Base-by-base conservation (phyloP, 2,113 vertebrate genomes). In the mouse (Mus musculus) region DNA sequence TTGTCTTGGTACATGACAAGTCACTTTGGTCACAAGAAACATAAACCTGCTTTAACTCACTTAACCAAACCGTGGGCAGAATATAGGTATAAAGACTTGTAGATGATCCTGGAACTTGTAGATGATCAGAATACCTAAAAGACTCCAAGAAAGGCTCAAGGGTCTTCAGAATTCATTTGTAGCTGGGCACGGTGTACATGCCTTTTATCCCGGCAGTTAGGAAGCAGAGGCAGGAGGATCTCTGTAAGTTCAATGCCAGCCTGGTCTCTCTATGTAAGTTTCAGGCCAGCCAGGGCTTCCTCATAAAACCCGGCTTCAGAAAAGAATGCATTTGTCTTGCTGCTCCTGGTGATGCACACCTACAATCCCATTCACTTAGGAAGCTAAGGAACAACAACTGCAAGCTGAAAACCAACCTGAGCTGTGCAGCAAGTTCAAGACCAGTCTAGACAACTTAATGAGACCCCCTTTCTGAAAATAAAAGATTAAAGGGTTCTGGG, bases 1-100 rank as follows among this genome's bases (percentile, higher is more conserved):
- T 90, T 73, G 42, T 76, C 76, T 86, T 24, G 61, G 69, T n/a
- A 85, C 24, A 3, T 86, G 49, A 76, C 59, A 67, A 65, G 12
- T 69, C 39, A 89, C 75, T 96, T 95, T 46, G 49, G 78, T 91
- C 90, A 91, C 63, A 91, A 85, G 78, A 91, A 91, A 89, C 42
- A 81, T 82, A 94, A 94, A 80, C 26, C 59, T 77, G 49, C 36
- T 14, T n/a, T 39, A 89, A 72, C 56, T 91, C 56, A 42, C 77
- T 89, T 86, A 90, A 81, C 56, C 76, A 86, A 78, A 93, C 42
- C 7, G 20, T 1, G 20, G 46, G 9, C 2, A 12, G 17, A 33
- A 4, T 4, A 22, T 22, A 52, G 22, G 49, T 85, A 33, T 22
- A 78, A 89, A 69, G 54, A 88, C 77, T 61, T 46, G 26, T 52